These are phyloP conservation scores for Halocynthia aurantium DNA, from an alignment of 23 tunicate genomes.

Conservation along the genomic window DNA sequence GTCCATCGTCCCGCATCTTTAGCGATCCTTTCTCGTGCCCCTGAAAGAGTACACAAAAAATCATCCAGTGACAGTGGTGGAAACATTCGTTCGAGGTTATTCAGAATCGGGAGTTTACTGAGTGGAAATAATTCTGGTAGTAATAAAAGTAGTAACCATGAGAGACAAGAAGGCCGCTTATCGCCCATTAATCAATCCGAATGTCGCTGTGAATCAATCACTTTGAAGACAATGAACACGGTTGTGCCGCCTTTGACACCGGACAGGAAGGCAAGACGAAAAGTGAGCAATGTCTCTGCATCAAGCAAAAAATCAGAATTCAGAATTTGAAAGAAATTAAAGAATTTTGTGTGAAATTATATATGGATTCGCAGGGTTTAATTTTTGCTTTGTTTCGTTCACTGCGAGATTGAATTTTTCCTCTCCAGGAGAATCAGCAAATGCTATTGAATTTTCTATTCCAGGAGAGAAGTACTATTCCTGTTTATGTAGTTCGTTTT, in stretches of 20 bases:
- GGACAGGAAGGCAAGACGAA: neutral
- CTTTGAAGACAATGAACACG: neutral
- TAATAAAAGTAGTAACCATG: neutral
- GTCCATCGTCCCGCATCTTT: too few species aligned
- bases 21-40: neutral
- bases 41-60: neutral
- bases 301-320: too few species aligned
- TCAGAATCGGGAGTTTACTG: neutral
- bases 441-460: too few species aligned
- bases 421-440: too few species aligned
- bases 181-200: neutral
- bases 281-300: too few species aligned
- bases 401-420: too few species aligned
- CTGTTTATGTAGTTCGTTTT: too few species aligned
- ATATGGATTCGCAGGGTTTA: too few species aligned
- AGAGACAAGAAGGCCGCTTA: neutral
- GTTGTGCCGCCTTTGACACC: neutral
- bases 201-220: neutral
- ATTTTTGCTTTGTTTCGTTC: too few species aligned
- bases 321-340: too few species aligned
- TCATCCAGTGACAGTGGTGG: neutral
- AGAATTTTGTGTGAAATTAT: too few species aligned
- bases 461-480: too few species aligned
- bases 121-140: neutral
- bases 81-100: neutral